Evolutionary conservation across 1,140 invertebrate species (phyloP).

Genomic region (Condylostylus longicornis): DNA sequence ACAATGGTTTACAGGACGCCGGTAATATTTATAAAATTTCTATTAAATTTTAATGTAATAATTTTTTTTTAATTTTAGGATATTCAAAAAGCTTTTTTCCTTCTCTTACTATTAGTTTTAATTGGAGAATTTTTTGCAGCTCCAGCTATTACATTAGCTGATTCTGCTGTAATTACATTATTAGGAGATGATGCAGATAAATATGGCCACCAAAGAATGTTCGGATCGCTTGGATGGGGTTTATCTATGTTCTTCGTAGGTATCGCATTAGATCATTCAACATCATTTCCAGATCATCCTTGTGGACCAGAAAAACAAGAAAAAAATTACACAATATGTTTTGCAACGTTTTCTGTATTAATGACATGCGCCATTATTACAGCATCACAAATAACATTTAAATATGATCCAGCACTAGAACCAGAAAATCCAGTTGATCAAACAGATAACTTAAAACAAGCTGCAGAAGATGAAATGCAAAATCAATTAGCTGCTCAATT

Average conservation of each 20-base stretch:
- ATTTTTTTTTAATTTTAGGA: slow-evolving; percentile 41
- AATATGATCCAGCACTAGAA: slow-evolving; percentile 45
- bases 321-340: slow-evolving; percentile 97
- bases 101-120: slow-evolving; percentile 78
- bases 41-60: background rate
- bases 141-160: slow-evolving; percentile 92
- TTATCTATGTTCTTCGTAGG: slow-evolving; percentile 98
- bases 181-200: slow-evolving; percentile 81
- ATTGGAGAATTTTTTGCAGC: slow-evolving; percentile 96
- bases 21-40: slow-evolving; percentile 23
- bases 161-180: slow-evolving; percentile 81
- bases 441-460: slow-evolving; percentile 29
- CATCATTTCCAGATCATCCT: slow-evolving; percentile 72
- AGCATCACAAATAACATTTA: slow-evolving; percentile 75
- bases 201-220: slow-evolving; percentile 96
- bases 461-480: slow-evolving; percentile 57
- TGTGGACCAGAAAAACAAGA: slow-evolving; percentile 77
- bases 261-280: slow-evolving; percentile 94
- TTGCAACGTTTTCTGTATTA: slow-evolving; percentile 90
- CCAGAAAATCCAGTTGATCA: slow-evolving; percentile 14
- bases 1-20: slow-evolving; percentile 72
- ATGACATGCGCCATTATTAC: slow-evolving; percentile 90
- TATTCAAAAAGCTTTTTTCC: slow-evolving; percentile 92
- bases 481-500: slow-evolving; percentile 65
- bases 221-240: slow-evolving; percentile 95